Evolutionary conservation across 2,113 vertebrate genomes (phyloP), one percentile per base, ranked within the genome.

Genomic region (Calidris pygmaea): DNA sequence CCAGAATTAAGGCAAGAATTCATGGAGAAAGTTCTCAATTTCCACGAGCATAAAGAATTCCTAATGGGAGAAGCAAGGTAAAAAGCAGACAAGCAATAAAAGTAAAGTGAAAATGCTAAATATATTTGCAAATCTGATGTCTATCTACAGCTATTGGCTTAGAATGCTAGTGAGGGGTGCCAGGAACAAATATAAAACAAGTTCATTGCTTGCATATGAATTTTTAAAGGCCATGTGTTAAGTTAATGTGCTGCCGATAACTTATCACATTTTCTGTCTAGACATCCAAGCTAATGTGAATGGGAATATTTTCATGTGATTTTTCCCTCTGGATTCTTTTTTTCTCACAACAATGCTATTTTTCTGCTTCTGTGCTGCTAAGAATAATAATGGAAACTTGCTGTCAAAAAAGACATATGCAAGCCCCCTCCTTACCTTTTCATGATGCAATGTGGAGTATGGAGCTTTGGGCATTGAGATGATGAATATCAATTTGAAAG

Each of bases 241-340:
- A 95, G n/a, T 80, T 90, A 77, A 92, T 59, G 3, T 79, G 68
- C 82, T 90, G 68, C 63, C 6, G 70, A 96, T 96, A 96, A 75
- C 59, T 94, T 96, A 91, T 86, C 90, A 56, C 30, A 10, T 92
- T 88, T 90, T 93, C 75, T 92, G 92, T 94, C 92, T 96, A 95
- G 95, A 96, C 82, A 48, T 71, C 63, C 71, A 85, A 94, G 75
- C 41, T 71, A 75, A 90, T 32, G 22, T 70, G 63, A 85, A 85
- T 68, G 37, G 37, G 59, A 96, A 70, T 58, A 90, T 67, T 86
- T 94, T 86, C 1, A n/a, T 79, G 74, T 59, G 39, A 45, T 72
- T 72, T 93, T 93, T 89, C n/a, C 35, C 48, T 79, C 48, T 63
- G 30, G 45, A 13, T 23, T 30, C 47, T 48, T 48, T 62, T 55